Evolutionary conservation across 2,113 vertebrate species (phyloP).

Genomic region (Scalopus aquaticus): DNA sequence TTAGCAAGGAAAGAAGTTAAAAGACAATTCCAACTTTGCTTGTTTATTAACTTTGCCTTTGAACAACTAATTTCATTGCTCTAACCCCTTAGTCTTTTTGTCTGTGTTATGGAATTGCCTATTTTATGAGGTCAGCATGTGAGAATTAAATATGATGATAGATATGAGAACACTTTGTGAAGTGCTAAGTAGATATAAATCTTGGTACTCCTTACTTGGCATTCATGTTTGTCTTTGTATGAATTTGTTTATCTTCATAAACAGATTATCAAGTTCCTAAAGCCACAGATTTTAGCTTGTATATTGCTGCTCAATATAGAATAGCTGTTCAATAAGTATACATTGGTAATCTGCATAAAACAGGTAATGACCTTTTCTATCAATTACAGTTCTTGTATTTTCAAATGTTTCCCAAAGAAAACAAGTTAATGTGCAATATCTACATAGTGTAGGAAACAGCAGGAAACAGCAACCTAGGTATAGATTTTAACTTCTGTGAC

Average conservation of each 20-base stretch:
- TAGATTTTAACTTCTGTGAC: background rate
- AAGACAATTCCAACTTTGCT: background rate
- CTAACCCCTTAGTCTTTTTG: background rate
- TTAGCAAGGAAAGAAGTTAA: background rate
- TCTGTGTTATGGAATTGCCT: background rate
- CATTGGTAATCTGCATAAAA: background rate
- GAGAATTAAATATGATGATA: background rate
- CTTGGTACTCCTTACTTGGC: background rate
- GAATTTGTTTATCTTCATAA: background rate
- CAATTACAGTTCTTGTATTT: background rate
- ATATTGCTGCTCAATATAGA: background rate
- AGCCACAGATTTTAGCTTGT: background rate
- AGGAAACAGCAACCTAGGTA: background rate
- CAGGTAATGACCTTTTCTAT: background rate
- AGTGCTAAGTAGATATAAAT: background rate
- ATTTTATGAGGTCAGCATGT: background rate
- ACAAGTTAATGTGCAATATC: background rate
- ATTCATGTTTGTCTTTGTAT: background rate
- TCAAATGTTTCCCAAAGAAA: constrained; percentile 2
- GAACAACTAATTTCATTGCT: background rate
- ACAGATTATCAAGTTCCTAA: background rate
- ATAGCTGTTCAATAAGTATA: background rate
- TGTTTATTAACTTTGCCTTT: background rate
- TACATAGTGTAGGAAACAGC: too few relatives aligned
- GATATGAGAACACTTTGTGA: background rate